A percentile compares a stretch with the other conserved stretches of the same genome.
These are phyloP conservation scores for Whitmania pigra DNA, from an alignment of 1,140 invertebrate species.

Conservation along the genomic window DNA sequence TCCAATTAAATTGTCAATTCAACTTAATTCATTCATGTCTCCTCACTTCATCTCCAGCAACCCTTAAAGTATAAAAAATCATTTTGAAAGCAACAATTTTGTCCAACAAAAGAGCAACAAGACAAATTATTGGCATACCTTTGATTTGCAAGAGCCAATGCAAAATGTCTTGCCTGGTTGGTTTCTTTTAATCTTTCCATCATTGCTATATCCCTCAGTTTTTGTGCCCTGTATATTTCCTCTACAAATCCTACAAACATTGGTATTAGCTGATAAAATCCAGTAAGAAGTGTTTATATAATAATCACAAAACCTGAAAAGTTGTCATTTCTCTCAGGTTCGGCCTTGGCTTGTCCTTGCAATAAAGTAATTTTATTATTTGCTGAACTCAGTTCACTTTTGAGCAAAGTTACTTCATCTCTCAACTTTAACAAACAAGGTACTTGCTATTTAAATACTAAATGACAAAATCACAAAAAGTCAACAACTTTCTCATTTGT, in stretches of 20 bases:
- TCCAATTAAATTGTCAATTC: not conserved
- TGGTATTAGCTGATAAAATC: not conserved
- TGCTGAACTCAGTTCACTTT: not conserved
- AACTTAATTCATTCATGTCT: not conserved
- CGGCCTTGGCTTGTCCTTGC: not conserved
- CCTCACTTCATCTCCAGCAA: too few relatives aligned
- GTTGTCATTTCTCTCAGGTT: not conserved
- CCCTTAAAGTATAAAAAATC: too few relatives aligned
- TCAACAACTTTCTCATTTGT: slow-evolving; percentile 1
- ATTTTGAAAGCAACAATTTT: too few relatives aligned
- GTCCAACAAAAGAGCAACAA: too few relatives aligned
- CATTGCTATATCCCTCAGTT: not conserved
- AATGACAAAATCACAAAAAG: not conserved
- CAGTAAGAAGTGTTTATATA: not conserved
- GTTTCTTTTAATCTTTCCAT: slow-evolving; percentile 9
- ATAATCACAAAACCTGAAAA: not conserved
- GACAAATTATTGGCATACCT: too few relatives aligned
- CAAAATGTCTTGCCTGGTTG: not conserved
- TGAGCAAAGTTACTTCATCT: too few relatives aligned
- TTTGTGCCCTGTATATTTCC: not conserved
- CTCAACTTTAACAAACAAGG: not conserved
- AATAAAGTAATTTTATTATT: slow-evolving; percentile 6
- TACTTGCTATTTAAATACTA: not conserved
- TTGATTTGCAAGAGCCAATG: not conserved
- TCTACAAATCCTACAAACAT: not conserved